Conservation (phyloP, 92 coral and sea anemone genomes). For the Porites lobata region DNA sequence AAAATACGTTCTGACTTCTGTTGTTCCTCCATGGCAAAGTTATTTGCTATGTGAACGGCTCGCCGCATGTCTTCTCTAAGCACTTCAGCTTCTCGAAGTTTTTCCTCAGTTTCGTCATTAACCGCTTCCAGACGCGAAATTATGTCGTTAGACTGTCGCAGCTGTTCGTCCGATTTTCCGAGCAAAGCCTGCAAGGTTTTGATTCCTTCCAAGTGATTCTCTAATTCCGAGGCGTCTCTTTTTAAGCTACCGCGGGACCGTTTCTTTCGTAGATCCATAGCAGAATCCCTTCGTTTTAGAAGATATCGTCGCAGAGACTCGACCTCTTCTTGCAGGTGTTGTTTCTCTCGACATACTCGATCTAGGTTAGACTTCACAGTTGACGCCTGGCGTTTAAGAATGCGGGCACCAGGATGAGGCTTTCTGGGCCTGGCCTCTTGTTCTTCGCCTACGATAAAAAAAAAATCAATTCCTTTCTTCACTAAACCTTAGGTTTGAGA, state of each 20-base stretch:
- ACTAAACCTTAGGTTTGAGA: no score
- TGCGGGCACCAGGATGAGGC: slow-evolving; percentile 77
- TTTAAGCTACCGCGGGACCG: slow-evolving; percentile 57
- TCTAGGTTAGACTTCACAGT: slow-evolving; percentile 85
- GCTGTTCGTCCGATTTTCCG: slow-evolving; percentile 85
- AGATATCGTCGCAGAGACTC: slow-evolving; percentile 81
- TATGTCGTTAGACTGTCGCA: slow-evolving; percentile 84
- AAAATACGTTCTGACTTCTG: slow-evolving; percentile 66
- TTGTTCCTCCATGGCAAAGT: slow-evolving; percentile 86
- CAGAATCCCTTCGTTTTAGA: slow-evolving; percentile 73
- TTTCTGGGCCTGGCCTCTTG: slow-evolving; percentile 50
- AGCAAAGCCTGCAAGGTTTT: slow-evolving; percentile 84
- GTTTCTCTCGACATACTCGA: slow-evolving; percentile 86
- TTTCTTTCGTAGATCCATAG: slow-evolving; percentile 53
- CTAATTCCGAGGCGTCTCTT: slow-evolving; percentile 50
- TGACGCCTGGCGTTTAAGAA: slow-evolving; percentile 78
- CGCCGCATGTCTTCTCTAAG: slow-evolving; percentile 81
- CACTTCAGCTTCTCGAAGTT: slow-evolving; percentile 75
- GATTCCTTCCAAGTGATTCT: slow-evolving; percentile 72
- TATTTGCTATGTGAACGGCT: slow-evolving; percentile 86
- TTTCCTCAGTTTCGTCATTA: slow-evolving; percentile 88
- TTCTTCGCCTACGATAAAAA: slow-evolving; percentile 12
- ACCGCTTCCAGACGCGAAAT: slow-evolving; percentile 78
- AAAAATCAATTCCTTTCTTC: no score
- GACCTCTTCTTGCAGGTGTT: slow-evolving; percentile 85